Base-by-base conservation (phyloP, 2,888 invertebrate species). In the Maniola hyperantus region DNA sequence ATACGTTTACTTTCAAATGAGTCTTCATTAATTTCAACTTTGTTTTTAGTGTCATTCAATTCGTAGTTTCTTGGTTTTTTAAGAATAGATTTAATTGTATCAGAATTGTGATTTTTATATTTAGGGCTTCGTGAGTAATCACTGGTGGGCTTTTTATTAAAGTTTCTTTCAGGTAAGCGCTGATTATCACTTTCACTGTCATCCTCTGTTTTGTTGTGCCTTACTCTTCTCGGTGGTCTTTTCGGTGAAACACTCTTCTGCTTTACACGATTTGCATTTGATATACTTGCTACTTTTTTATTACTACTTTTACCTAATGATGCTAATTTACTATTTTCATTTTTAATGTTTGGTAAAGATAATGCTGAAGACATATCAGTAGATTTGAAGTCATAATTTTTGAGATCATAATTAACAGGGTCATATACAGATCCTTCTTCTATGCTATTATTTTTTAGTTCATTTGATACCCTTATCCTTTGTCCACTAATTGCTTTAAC, bases 401-500 rank as follows among this genome's bases (percentile, higher is more conserved):
- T 91, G 88, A 91, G 89, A 91, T 92, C 91, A 85, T 85, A 89
- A 77, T 88, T 84, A 8, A 89, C 81, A 74, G 90, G 86, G 74
- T 93, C 94, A 74, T 93, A 94, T 39, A 84, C 79, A 66, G 88
- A 84, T 63, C 79, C 78, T 70, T 93, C 90, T 70, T 87, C 86
- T 69, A 85, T 76, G 74, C 82, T 87, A 74, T 85, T 85, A 74
- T 78, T 74, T 74, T 85, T 89, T 39, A 83, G 82, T 73, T 94
- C 94, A 73, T 94, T 95, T 73, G 95, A 93, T 48, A 95, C 89
- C 72, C 95, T 89, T 74, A 96, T 95, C 77, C 95, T 92, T 81
- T 95, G 95, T 8, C 96, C 96, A 10, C 95, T 94, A 67, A 96
- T 95, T 68, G 94, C 95, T 76, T 94, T 93, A 0, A 94, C 93